Percentiles rank a stretch among this genome's conserved stretches.
Evolutionary conservation across 2,113 vertebrate genomes (phyloP).

Genomic region (Puffinus mauretanicus): DNA sequence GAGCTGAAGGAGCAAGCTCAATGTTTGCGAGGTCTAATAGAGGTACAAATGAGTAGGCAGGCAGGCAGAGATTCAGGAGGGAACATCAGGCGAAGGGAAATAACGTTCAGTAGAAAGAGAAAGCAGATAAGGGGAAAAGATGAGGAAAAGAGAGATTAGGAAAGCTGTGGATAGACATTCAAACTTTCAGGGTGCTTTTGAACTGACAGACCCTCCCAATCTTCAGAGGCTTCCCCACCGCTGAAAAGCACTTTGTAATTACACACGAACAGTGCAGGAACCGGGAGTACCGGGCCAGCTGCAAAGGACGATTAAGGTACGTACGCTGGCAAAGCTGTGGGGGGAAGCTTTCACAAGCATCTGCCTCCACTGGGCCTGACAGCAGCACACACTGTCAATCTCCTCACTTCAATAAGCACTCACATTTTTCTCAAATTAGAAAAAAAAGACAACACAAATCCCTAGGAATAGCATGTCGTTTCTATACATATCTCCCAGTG

Average conservation of each 20-base stretch:
- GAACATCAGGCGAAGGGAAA: not conserved
- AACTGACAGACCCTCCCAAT: not conserved
- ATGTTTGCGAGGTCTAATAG: not conserved
- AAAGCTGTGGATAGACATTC: not conserved
- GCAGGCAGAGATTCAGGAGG: not conserved
- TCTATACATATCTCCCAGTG: constrained; percentile 51
- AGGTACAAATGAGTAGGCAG: not conserved
- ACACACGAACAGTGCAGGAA: not conserved
- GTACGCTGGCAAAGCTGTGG: not conserved
- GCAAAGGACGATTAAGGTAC: not conserved
- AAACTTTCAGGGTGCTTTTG: not conserved
- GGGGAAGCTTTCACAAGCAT: not conserved
- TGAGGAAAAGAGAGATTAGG: not conserved
- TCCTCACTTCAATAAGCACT: not conserved
- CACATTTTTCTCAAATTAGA: constrained; percentile 46
- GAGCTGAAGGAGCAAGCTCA: not conserved
- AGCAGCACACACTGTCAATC: constrained; percentile 14
- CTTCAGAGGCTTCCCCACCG: not conserved
- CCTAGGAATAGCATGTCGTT: constrained; percentile 34
- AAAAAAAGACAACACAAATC: not conserved
- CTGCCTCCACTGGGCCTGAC: not conserved
- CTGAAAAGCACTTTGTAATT: not conserved
- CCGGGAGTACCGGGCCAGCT: not conserved
- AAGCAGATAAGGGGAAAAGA: not conserved
- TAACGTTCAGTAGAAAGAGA: not conserved